Base-by-base conservation (phyloP, 2,113 vertebrate genomes). In the Bubo bubo region DNA sequence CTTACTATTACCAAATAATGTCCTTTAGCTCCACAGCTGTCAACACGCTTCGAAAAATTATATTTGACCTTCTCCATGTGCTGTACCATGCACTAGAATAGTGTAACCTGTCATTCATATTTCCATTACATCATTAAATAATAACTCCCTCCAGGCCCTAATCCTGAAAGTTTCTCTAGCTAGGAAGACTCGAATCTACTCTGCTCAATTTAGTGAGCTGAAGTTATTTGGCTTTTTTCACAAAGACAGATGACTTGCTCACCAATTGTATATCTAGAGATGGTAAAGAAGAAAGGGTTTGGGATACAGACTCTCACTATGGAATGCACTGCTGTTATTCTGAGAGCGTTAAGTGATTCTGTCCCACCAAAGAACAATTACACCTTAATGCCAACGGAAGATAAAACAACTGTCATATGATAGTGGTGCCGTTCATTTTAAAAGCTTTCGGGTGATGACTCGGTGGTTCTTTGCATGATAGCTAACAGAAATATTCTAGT, bases 141-240 rank as follows among this genome's bases (percentile, higher is more conserved):
- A 10, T 35, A 60, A 41, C 28, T 80, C 35, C 6, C 17, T n/a
- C 17, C n/a, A 47, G 53, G 4, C 10, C 18, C 50, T 66, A 45
- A 55, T 39, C 18, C 23, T 71, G 19, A 34, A 73, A 71, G 59
- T 30, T 67, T 6, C 8, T 71, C 41, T 39, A 39, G 2, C 39
- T 1, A 50, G 20, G 22, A 86, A 80, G 32, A 53, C 2, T 58
- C 32, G 5, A n/a, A 55, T n/a, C 59, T 47, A 22, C 41, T 35
- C 23, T 1, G 3, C n/a, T 80, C 3, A 7, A 16, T 4, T 34
- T 6, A 30, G 20, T 2, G 26, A 86, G 13, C 4, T 71, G 9
- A 35, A 74, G 28, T n/a, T 17, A 4, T 2, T 26, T 5, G 4
- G 13, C 8, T 49, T 66, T 56, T 66, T 60, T 37, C 3, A 0